Evolutionary conservation across 1,140 invertebrate species (phyloP), one percentile per base, ranked within the genome.

Genomic region (Drosophila kohkoa): DNA sequence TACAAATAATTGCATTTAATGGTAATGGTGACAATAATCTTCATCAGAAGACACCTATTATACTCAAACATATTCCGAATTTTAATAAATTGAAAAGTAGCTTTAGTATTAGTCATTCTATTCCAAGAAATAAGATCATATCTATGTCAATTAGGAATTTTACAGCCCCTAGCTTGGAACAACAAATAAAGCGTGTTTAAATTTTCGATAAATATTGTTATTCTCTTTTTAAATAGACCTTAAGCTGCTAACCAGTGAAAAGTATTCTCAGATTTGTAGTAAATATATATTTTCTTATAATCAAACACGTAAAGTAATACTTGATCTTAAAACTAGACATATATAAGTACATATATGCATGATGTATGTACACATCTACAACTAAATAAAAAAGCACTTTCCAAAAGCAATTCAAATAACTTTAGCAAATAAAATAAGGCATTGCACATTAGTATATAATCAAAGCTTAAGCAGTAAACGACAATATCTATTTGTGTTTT

Each of bases 361-460:
- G n/a, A 30, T 66, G n/a, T 60, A 60, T 75, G 51, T 75, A 75
- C 72, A 75, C 72, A 75, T 41, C 16, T 75, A 75, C 25, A 75
- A 75, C 72, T 75, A 75, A 75, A 70, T 75, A 75, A 75, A 75
- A 75, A 75, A 70, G 25, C 45, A 70, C 72, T 75, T 75, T 70
- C 60, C 32, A 57, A 75, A 75, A 75, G 66, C 52, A 70, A 75
- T 70, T 57, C 28, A 63, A 69, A 13, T 28, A 63, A 55, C 35
- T 58, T 38, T 45, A 57, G 72, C 66, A 70, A 70, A 25, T 25
- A 38, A 69, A 60, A 64, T 45, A 75, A 69, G 66, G 58, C 66
- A 70, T 75, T 75, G 72, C 72, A 75, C 65, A 25, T 69, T 62
- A 49, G 41, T 62, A 49, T 62, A 49, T 57, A 55, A 68, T 60